These are phyloP conservation scores for Lepidocyrtinus sp. DNA, from an alignment of 2,888 invertebrate genomes.

Conservation along the genomic window DNA sequence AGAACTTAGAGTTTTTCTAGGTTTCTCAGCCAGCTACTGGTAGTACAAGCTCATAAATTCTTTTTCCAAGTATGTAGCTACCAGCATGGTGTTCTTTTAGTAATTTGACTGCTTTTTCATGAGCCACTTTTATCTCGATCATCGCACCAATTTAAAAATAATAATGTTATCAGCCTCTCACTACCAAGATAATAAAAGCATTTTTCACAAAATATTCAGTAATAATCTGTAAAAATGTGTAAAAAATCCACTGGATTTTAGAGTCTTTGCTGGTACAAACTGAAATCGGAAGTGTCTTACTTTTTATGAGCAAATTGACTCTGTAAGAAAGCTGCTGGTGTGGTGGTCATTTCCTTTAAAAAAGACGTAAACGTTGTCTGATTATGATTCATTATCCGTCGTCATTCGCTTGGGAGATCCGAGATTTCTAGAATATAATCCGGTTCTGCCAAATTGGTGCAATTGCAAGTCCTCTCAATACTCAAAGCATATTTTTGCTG, in stretches of 20 bases:
- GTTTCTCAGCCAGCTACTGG: not conserved
- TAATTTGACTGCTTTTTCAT: not conserved
- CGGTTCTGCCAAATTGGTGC: not conserved
- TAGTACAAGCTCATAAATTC: not conserved
- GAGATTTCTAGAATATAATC: no score
- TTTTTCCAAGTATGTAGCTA: not conserved
- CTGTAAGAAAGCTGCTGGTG: not conserved
- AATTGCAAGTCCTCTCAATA: not conserved
- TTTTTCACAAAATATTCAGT: not conserved
- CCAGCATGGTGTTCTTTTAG: conserved; percentile 18
- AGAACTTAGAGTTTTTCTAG: not conserved
- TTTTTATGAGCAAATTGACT: not conserved
- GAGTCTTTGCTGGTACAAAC: not conserved
- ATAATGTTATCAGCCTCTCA: not conserved
- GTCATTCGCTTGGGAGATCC: not conserved
- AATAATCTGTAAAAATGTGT: not conserved
- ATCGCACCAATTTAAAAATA: conserved; percentile 19
- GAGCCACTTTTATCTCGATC: not conserved
- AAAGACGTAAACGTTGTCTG: not conserved
- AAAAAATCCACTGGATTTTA: not conserved
- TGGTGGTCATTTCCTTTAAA: not conserved
- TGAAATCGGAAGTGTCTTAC: not conserved
- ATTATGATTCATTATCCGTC: not conserved
- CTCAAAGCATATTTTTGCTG: not conserved
- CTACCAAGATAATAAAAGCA: not conserved